Evolutionary conservation across 30 jellyfish, hydroid and myxozoan species (phyloP), one percentile per base, ranked within the genome.

Genomic region (Turritopsis rubra): DNA sequence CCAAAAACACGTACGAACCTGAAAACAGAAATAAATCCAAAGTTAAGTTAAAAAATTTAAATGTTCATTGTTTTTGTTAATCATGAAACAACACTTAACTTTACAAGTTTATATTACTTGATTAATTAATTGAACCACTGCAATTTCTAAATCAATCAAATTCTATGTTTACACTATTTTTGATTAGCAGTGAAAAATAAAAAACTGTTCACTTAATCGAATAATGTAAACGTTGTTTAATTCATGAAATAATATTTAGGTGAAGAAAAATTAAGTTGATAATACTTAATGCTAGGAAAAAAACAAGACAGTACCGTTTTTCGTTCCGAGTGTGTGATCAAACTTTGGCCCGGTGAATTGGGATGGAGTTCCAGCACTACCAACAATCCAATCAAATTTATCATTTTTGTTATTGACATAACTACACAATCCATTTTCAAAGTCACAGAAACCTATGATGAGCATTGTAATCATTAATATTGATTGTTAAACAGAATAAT

Each of bases 301-400:
- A 13, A 41, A 41, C 5, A 41, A 13, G 60, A 41, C 66, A 79
- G 9, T 79, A 91, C 98, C 98, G 66, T 71, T 84, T 29, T 84
- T 52, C 20, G 71, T 79, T 74, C 98, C 96, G 13, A 89, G 75
- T 7, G 98, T 91, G 75, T 91, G 98, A 76, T 91, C 98, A 19
- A 77, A 83, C 19, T 81, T 24, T 1, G 98, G 98, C 3, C 98
- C 98, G n/a, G 98, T 91, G 21, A 84, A 88, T 17, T 27, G 24
- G 16, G 98, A 91, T 53, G 96, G 88, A 19, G 98, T 87, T 4
- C 76, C 65, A 8, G 95, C 96, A n/a, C 88, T 76, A 23, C 78
- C 86, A 54, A 71, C 52, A 53, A 91, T 81, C 98, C 98, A 91
- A 71, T 91, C 98, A 81, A 91, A 91, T 30, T 87, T 68, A 65